phyloP scores from a whole-genome alignment of 2,888 invertebrate genomes.

The Sepioteuthis lessoniana region DNA sequence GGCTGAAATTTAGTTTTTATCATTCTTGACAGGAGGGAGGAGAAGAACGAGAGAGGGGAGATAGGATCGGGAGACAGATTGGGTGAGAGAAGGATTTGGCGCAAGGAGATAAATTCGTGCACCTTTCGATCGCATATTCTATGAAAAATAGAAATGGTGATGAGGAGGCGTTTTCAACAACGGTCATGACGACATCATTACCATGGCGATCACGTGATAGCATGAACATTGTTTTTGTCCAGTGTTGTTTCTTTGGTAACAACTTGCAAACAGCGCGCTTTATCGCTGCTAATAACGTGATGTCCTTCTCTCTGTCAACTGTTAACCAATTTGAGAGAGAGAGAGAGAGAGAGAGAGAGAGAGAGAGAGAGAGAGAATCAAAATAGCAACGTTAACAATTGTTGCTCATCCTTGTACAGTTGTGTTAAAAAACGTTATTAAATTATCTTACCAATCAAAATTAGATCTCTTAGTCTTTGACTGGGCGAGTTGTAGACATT shows the following conservation, averaged over 20 bases:
- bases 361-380: too few relatives aligned
- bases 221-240: not conserved
- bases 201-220: not conserved
- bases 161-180: not conserved
- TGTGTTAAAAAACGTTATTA: too few relatives aligned
- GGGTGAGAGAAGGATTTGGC: too few relatives aligned
- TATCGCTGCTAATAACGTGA: not conserved
- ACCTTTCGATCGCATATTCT: not conserved
- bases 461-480: too few relatives aligned
- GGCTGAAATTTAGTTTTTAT: too few relatives aligned
- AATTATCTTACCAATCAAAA: too few relatives aligned
- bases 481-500: too few relatives aligned
- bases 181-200: not conserved
- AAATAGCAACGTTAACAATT: too few relatives aligned
- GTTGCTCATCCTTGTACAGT: too few relatives aligned
- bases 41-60: not conserved
- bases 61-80: too few relatives aligned
- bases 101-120: not conserved
- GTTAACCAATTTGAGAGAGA: too few relatives aligned
- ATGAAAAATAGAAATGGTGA: not conserved
- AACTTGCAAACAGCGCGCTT: not conserved
- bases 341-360: too few relatives aligned
- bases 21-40: not conserved
- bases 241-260: not conserved
- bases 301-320: not conserved